These are phyloP conservation scores for Rhegmatorhina hoffmannsi DNA, from an alignment of 2,113 vertebrate genomes.

Conservation along the genomic window DNA sequence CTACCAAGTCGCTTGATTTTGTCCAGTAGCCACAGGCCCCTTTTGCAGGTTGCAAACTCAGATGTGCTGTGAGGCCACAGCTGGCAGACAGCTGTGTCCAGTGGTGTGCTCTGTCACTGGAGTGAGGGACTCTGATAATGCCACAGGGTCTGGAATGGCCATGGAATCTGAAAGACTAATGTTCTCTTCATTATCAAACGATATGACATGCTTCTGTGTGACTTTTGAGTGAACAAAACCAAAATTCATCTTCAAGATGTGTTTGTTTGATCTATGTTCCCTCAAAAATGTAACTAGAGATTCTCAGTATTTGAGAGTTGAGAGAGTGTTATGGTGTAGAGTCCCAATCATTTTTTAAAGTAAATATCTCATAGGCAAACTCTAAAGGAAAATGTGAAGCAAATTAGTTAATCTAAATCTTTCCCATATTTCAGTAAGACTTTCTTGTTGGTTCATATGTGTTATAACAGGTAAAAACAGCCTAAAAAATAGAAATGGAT, in stretches of 20 bases:
- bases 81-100: neutral
- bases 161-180: neutral
- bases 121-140: neutral
- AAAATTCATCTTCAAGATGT: neutral
- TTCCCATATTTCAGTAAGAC: neutral
- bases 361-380: neutral
- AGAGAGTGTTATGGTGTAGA: neutral
- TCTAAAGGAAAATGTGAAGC: neutral
- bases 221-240: neutral
- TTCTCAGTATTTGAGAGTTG: neutral
- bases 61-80: neutral
- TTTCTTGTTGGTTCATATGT: neutral
- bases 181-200: neutral
- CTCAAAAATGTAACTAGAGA: neutral
- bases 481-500: neutral
- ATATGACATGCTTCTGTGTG: neutral
- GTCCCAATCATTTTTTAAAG: neutral
- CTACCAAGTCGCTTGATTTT: neutral
- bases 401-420: neutral
- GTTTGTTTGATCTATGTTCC: neutral
- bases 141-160: neutral
- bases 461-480: neutral
- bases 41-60: neutral
- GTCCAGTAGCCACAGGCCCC: neutral
- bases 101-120: neutral